Evolutionary conservation across 2,113 vertebrate genomes (phyloP).

Genomic region (Porphyrio hochstetteri): DNA sequence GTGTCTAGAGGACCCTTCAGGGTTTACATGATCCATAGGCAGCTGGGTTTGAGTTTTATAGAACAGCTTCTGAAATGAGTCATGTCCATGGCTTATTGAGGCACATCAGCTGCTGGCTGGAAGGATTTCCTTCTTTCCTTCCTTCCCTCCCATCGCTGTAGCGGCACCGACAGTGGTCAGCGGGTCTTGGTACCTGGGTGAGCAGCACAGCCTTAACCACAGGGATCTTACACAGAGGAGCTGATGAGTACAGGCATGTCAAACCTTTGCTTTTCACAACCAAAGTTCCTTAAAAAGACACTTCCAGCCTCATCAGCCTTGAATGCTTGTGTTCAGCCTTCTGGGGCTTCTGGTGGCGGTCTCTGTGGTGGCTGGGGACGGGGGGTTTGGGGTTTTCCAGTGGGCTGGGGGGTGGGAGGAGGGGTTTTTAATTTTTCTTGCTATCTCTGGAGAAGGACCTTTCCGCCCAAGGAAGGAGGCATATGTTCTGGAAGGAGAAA

Average conservation of each 20-base stretch:
- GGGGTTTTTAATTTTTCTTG: background rate
- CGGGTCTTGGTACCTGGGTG: background rate
- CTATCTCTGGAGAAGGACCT: background rate
- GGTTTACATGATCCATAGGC: background rate
- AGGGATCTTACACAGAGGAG: background rate
- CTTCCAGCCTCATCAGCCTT: slow-evolving; percentile 46
- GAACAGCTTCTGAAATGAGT: background rate
- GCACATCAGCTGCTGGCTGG: background rate
- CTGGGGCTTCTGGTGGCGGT: background rate
- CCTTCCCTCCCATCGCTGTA: background rate
- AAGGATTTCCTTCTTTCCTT: background rate
- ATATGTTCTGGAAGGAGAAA: background rate
- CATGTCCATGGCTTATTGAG: background rate
- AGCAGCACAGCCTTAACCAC: background rate
- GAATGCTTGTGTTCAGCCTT: background rate
- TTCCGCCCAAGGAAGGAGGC: background rate
- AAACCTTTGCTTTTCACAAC: slow-evolving; percentile 55
- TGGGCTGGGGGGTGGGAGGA: background rate
- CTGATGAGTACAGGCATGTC: background rate
- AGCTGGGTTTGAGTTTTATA: background rate
- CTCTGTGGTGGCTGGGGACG: background rate
- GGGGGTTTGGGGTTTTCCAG: background rate
- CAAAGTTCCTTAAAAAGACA: slow-evolving; percentile 72
- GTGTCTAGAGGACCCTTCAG: background rate
- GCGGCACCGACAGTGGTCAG: background rate